Evolutionary conservation across 2,888 invertebrate genomes (phyloP).

Genomic region (Protodeltote pygarga): DNA sequence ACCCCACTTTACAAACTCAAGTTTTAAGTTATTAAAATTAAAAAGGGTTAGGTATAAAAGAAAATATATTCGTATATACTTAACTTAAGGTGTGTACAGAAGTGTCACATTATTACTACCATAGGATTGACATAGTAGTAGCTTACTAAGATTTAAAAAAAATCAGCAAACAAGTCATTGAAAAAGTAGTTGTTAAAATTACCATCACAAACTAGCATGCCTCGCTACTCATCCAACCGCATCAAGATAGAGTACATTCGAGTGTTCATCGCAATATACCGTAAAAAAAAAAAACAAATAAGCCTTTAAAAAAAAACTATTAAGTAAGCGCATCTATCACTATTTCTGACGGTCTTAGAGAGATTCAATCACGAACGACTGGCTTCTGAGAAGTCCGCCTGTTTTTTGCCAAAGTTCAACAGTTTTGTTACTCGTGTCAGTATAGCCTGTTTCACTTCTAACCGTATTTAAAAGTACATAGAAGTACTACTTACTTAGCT

Average conservation of each 20-base stretch:
- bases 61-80: no score
- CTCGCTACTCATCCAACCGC: constrained; percentile 27
- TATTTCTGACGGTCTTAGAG: constrained; percentile 66
- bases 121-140: no score
- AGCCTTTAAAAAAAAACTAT: constrained; percentile 64
- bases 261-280: constrained; percentile 20
- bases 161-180: no score
- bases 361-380: constrained; percentile 78
- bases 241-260: constrained; percentile 9
- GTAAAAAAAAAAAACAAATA: constrained; percentile 63
- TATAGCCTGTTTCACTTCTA: no score
- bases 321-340: constrained; percentile 64
- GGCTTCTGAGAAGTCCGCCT: constrained; percentile 74
- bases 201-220: no score
- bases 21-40: constrained; percentile 19
- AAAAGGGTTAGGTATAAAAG: no score
- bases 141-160: no score
- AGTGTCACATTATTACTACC: no score
- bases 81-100: no score
- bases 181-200: no score
- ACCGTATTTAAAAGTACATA: no score
- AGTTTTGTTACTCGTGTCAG: constrained; percentile 67
- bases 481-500: no score
- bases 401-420: constrained; percentile 67
- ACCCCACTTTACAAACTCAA: constrained; percentile 16